Evolutionary conservation across 2,797 vertebrate species (phyloP), one percentile per base, ranked within the genome.

Genomic region (Fratercula arctica): DNA sequence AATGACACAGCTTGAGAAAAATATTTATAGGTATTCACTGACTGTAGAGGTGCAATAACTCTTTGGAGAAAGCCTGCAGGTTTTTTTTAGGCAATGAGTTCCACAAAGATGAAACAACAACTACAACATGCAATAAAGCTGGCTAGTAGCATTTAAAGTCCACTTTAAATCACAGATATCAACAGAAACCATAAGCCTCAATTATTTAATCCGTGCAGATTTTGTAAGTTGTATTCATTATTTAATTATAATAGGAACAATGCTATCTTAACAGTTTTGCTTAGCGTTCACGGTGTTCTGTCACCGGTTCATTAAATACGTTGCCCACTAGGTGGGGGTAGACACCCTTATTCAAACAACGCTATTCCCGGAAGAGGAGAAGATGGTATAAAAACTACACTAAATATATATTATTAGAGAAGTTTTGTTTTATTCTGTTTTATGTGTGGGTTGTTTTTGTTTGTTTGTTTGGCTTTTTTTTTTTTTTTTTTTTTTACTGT

Each of bases 261-360:
- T 48, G 3, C 72, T 26, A 67, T 16, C 92, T 66, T 37, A n/a
- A 35, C 75, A 26, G 64, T 51, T 64, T 35, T 87, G 9, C 48
- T 1, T 61, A 39, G 4, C 3, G 48, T 9, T 8, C 59, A 18
- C 76, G 3, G 26, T 1, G 53, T 25, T 51, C 28, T 66, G 81
- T 35, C 28, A 4, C 31, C 8, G 24, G 43, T 57, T 6, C 56
- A 9, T 86, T 90, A 25, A 26, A 60, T 3, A 0, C 1, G 12
- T 35, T 82, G 61, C 39, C 97, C 98, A 79, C 98, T 98, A 98
- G 98, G 91, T 98, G 98, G 98, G 70, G 90, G 84, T 97, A 98
- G 94, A 96, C 26, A 93, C 33, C 98, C 85, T 97, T 92, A 54
- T 15, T 84, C 51, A 3, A 74, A 16, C 45, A 10, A 17, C 8